Percentiles rank a stretch among this genome's conserved stretches.
Evolutionary conservation across 2,797 vertebrate genomes (phyloP).

Genomic region (Sebastes kiyomatsui): DNA sequence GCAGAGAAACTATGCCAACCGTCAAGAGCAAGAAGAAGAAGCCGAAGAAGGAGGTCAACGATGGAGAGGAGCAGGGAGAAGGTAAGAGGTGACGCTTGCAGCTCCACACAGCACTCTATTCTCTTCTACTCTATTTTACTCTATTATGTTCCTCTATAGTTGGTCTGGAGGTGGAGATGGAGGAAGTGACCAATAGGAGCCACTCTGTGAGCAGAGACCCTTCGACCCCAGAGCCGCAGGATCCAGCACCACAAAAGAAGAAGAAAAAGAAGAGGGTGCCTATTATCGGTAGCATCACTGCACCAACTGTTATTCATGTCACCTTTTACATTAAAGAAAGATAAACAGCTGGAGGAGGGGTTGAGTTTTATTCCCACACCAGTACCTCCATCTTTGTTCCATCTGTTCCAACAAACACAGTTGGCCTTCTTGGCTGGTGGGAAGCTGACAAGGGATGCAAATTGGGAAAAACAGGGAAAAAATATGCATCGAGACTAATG

Average conservation of each 20-base stretch:
- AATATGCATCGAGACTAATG: background rate
- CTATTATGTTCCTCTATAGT: conserved; percentile 1
- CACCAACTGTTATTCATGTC: background rate
- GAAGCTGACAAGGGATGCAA: background rate
- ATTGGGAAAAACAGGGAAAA: background rate
- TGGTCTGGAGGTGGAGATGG: conserved; percentile 69
- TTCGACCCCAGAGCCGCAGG: conserved; percentile 81
- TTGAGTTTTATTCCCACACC: background rate
- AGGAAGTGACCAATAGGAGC: conserved; percentile 67
- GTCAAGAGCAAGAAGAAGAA: conserved; percentile 92
- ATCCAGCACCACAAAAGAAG: conserved; percentile 85
- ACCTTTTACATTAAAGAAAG: background rate
- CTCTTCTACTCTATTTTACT: background rate
- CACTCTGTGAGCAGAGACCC: conserved; percentile 82
- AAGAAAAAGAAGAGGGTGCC: conserved; percentile 86
- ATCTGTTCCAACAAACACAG: background rate
- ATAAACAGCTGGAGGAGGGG: background rate
- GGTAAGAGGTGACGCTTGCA: conserved; percentile 31
- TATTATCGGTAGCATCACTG: conserved; percentile 52
- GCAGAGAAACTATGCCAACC: conserved; percentile 84
- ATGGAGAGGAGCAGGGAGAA: conserved; percentile 81
- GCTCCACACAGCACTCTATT: background rate
- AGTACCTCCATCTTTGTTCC: background rate
- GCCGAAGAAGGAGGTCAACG: conserved; percentile 83
- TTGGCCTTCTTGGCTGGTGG: background rate